Evolutionary conservation across 2,888 invertebrate species (phyloP).

Genomic region (Macrophya annulata): DNA sequence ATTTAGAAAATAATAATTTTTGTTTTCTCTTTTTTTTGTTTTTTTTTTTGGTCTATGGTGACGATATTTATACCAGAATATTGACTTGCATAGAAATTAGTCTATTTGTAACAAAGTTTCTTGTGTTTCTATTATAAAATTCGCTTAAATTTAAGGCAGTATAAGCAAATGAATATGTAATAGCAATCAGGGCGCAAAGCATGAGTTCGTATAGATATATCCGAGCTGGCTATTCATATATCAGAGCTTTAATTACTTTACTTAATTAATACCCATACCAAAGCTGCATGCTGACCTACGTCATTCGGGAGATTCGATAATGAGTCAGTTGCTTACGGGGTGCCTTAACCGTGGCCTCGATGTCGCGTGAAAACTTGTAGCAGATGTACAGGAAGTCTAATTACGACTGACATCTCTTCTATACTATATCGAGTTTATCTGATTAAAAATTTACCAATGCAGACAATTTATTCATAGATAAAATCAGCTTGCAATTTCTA

Average conservation of each 20-base stretch:
- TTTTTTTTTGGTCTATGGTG: not conserved
- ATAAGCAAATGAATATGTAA: slow-evolving; percentile 17
- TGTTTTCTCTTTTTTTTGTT: not conserved
- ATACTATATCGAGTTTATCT: slow-evolving; percentile 19
- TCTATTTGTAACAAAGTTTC: not conserved
- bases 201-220: not conserved
- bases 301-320: slow-evolving; percentile 38
- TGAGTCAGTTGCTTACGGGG: slow-evolving; percentile 40
- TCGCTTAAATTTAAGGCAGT: not conserved
- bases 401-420: slow-evolving; percentile 19
- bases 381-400: slow-evolving; percentile 52
- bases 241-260: slow-evolving; percentile 38
- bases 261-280: slow-evolving; percentile 43
- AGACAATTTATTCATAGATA: not conserved
- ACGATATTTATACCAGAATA: not conserved
- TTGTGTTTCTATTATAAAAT: not conserved
- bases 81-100: not conserved
- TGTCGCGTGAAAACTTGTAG: slow-evolving; percentile 16
- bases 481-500: not conserved
- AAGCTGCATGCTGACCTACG: slow-evolving; percentile 22
- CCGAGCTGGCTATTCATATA: not conserved
- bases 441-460: slow-evolving; percentile 13
- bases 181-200: slow-evolving; percentile 35
- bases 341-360: not conserved
- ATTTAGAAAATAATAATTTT: not conserved